Evolutionary conservation across 35 echinoderm and acorn worm genomes (phyloP).

Genomic region (Patiria miniata): DNA sequence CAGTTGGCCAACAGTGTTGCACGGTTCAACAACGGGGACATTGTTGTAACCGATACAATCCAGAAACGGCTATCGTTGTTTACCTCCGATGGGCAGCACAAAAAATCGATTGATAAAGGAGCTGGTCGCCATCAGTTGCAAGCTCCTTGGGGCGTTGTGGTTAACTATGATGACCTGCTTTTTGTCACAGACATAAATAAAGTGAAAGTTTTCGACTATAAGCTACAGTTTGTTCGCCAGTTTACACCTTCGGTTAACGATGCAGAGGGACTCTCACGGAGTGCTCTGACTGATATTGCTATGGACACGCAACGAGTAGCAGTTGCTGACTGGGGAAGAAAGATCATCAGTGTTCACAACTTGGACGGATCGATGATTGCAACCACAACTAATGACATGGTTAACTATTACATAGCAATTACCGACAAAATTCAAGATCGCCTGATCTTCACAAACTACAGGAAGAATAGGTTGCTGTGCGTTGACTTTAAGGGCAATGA

Average conservation of each 20-base stretch:
- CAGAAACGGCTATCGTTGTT: neutral
- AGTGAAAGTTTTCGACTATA: neutral
- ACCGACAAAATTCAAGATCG: too few species aligned
- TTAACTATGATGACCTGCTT: conserved; percentile 17
- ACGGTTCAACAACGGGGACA: neutral
- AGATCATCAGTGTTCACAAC: neutral
- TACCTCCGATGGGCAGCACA: too few species aligned
- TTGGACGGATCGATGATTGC: neutral
- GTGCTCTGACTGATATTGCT: neutral
- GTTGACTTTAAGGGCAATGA: too few species aligned
- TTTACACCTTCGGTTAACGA: neutral
- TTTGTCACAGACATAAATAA: neutral
- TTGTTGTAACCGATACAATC: too few species aligned
- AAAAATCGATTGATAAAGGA: too few species aligned
- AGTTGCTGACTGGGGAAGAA: neutral
- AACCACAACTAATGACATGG: too few species aligned
- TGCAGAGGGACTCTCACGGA: too few species aligned
- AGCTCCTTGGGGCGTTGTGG: neutral
- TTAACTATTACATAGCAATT: too few species aligned
- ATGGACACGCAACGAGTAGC: neutral
- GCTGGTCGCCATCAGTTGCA: neutral
- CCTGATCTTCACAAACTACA: too few species aligned
- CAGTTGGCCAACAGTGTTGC: conserved; percentile 3
- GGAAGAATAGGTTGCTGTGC: too few species aligned
- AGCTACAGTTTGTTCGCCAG: neutral